phyloP scores from a whole-genome alignment of 2,888 invertebrate genomes.

The Dynastes tityus region DNA sequence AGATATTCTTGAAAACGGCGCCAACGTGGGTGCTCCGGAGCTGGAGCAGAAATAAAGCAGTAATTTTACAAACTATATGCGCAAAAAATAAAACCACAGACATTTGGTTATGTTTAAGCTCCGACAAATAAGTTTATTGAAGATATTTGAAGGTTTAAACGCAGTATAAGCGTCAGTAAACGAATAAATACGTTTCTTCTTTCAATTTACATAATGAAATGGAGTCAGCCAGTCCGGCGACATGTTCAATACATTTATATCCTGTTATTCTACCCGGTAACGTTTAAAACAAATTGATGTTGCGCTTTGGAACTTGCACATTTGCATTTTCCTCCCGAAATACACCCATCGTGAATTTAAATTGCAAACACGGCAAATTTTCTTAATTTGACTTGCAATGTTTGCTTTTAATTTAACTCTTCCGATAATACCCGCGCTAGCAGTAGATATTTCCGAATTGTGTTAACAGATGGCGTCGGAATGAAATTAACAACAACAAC shows the following conservation, averaged over 20 bases:
- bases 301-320: background rate
- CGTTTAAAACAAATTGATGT: background rate
- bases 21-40: no score
- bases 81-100: no score
- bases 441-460: constrained; percentile 20
- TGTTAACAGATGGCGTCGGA: constrained; percentile 28
- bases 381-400: constrained; percentile 42
- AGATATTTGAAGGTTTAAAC: no score
- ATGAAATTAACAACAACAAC: constrained; percentile 31
- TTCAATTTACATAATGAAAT: background rate
- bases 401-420: constrained; percentile 46
- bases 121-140: no score
- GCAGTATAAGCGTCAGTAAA: background rate
- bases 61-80: no score
- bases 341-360: constrained; percentile 40
- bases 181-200: background rate
- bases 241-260: background rate
- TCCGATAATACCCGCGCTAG: constrained; percentile 22
- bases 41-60: no score
- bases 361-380: constrained; percentile 39
- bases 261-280: background rate
- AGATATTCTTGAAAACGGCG: no score
- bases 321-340: constrained; percentile 19
- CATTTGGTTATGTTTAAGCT: no score
- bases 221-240: background rate